These are phyloP conservation scores for Alloscopus bannaensis DNA, from an alignment of 2,888 invertebrate species.

Conservation along the genomic window DNA sequence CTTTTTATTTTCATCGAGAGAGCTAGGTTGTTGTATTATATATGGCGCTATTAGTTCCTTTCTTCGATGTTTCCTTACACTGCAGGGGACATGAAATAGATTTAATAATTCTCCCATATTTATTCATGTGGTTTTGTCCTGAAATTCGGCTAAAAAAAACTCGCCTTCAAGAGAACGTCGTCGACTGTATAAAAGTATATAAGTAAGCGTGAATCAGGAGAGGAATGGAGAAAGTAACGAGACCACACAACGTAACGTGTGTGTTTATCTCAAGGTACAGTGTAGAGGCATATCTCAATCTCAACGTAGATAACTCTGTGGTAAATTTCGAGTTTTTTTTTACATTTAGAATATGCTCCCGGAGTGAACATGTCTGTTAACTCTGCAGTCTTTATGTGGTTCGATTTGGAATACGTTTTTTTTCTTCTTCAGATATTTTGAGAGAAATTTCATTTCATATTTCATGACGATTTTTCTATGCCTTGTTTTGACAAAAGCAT, in stretches of 20 bases:
- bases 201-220: constrained; percentile 2
- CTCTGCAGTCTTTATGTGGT: constrained; percentile 4
- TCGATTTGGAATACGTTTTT: constrained; percentile 33
- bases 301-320: too few species aligned
- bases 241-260: too few species aligned
- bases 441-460: constrained; percentile 42
- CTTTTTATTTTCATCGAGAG: constrained; percentile 28
- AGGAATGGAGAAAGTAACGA: background rate
- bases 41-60: constrained; percentile 22
- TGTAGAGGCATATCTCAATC: too few species aligned
- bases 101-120: constrained; percentile 63
- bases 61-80: constrained; percentile 55
- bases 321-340: too few species aligned
- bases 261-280: too few species aligned
- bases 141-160: constrained; percentile 37
- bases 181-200: too few species aligned
- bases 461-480: constrained; percentile 30
- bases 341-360: too few species aligned
- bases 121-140: constrained; percentile 62
- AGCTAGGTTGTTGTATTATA: constrained; percentile 21
- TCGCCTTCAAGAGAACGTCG: background rate
- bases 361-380: constrained; percentile 2
- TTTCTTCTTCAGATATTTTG: constrained; percentile 9
- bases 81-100: constrained; percentile 62
- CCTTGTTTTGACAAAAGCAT: constrained; percentile 17